Conservation (phyloP, 2,888 invertebrate species). For the Orthosia cruda region DNA sequence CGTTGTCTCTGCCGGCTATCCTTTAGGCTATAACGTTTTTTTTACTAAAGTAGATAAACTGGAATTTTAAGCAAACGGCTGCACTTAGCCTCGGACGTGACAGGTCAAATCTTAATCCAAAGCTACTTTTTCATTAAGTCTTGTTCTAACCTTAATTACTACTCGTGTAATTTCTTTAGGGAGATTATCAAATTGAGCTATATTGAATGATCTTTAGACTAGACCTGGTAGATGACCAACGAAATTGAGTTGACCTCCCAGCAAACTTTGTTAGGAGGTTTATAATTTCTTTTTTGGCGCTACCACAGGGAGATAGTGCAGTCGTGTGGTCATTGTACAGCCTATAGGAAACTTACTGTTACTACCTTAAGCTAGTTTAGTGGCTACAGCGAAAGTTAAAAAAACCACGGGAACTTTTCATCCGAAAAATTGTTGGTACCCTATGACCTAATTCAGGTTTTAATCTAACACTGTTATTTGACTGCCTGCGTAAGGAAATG, state of each 20-base stretch:
- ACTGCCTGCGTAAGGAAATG: not conserved
- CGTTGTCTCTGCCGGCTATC: not conserved
- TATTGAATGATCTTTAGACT: not conserved
- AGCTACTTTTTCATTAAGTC: not conserved
- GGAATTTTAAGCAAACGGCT: constrained; percentile 38
- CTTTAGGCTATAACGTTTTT: constrained; percentile 1
- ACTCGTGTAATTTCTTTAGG: not conserved
- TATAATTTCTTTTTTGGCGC: too few relatives aligned
- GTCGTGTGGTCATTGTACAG: too few relatives aligned
- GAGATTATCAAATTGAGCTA: not conserved
- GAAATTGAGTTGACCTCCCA: too few relatives aligned
- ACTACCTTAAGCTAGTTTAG: too few relatives aligned
- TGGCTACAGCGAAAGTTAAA: too few relatives aligned
- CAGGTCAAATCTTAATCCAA: not conserved
- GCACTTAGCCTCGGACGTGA: constrained; percentile 29
- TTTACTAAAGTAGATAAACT: not conserved
- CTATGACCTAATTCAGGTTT: too few relatives aligned
- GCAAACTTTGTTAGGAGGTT: too few relatives aligned
- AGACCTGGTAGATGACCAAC: too few relatives aligned
- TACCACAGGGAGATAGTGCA: too few relatives aligned
- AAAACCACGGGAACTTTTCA: too few relatives aligned
- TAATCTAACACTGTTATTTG: not conserved
- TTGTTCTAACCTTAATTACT: not conserved
- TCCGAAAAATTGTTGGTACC: too few relatives aligned
- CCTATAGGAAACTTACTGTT: too few relatives aligned